A percentile compares a stretch with the other conserved stretches of the same genome.
Evolutionary conservation across 2,113 vertebrate genomes (phyloP).

Genomic region (Poecilia latipinna): DNA sequence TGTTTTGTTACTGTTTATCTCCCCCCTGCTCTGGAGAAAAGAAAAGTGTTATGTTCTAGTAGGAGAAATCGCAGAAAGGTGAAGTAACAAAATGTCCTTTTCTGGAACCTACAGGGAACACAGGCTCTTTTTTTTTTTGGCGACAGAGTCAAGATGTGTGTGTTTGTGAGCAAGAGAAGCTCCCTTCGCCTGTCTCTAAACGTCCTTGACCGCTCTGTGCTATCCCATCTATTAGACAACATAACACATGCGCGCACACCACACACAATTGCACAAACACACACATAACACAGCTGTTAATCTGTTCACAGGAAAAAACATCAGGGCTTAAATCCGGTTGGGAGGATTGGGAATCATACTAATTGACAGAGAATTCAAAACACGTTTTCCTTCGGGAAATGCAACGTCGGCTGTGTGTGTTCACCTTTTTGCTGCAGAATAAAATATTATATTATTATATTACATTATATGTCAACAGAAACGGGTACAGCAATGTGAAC

Average conservation of each 20-base stretch:
- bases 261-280: constrained; percentile 5
- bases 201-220: constrained; percentile 43
- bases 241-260: background rate
- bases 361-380: constrained; percentile 3
- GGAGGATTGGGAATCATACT: constrained; percentile 9
- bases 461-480: background rate
- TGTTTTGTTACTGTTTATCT: background rate
- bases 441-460: background rate
- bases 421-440: background rate
- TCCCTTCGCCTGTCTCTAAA: constrained; percentile 14
- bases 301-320: constrained; percentile 35
- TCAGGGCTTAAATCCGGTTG: constrained; percentile 6
- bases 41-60: background rate
- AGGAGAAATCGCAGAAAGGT: background rate
- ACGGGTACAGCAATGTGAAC: background rate
- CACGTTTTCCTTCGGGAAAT: constrained; percentile 1
- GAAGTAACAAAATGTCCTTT: constrained; percentile 12
- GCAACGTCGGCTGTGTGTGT: background rate
- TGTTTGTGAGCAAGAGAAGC: background rate
- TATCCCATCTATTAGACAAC: constrained; percentile 7
- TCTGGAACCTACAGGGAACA: constrained; percentile 1
- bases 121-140: constrained; percentile 10
- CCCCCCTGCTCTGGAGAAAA: background rate
- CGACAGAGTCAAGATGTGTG: constrained; percentile 28
- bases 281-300: constrained; percentile 15